These are phyloP conservation scores for Platalea minor DNA, from an alignment of 2,797 vertebrate species.

Conservation along the genomic window DNA sequence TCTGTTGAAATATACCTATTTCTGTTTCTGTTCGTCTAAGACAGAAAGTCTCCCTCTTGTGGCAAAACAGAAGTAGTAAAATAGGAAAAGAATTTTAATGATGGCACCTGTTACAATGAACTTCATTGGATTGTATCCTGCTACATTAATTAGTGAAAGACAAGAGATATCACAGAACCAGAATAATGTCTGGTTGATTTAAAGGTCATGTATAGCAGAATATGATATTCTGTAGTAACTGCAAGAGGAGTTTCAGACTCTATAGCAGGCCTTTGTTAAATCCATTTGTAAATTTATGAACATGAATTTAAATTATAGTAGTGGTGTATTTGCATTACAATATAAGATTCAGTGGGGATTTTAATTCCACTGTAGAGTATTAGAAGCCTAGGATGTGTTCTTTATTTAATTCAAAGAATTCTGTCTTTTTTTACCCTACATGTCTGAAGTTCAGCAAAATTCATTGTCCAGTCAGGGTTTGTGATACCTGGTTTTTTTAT, in stretches of 20 bases:
- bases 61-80: background rate
- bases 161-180: background rate
- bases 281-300: background rate
- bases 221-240: background rate
- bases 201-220: background rate
- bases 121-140: background rate
- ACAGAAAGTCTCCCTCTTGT: slow-evolving; percentile 59
- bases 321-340: background rate
- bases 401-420: background rate
- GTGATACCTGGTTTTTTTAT: background rate
- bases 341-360: background rate
- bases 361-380: background rate
- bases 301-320: background rate
- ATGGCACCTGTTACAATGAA: background rate
- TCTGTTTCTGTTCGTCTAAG: background rate
- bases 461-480: background rate
- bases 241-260: background rate
- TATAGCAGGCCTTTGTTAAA: background rate
- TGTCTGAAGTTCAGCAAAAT: background rate
- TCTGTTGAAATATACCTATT: fast-evolving
- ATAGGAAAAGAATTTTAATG: background rate
- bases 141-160: background rate
- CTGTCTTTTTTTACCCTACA: background rate
- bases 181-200: background rate
- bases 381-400: background rate